phyloP scores from a whole-genome alignment of 2,113 vertebrate genomes.

The Pomatostomus ruficeps region DNA sequence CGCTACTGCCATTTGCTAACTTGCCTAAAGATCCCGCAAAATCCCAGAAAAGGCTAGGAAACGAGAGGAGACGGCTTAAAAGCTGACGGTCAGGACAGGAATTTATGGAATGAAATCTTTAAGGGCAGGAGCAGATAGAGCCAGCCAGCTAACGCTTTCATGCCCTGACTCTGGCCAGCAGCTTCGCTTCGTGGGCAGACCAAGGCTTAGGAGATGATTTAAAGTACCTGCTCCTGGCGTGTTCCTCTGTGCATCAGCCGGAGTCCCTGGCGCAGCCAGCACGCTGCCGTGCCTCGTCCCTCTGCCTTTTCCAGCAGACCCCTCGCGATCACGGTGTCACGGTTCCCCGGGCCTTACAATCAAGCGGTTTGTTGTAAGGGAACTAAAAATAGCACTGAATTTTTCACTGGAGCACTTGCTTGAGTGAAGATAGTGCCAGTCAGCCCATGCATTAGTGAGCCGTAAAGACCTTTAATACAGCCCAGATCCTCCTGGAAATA shows the following conservation, averaged over 20 bases:
- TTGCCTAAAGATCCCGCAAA: neutral
- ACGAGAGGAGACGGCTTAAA: neutral
- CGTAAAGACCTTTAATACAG: neutral
- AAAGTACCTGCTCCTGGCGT: neutral
- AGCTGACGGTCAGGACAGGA: slow-evolving; percentile 53
- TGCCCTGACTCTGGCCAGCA: neutral
- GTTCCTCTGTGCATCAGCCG: neutral
- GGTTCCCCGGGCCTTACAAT: slow-evolving; percentile 5
- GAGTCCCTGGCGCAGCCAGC: neutral
- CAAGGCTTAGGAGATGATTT: neutral
- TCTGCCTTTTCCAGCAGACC: neutral
- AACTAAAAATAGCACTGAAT: slow-evolving; percentile 67
- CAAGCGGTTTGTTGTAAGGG: slow-evolving; percentile 47
- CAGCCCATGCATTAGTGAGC: neutral
- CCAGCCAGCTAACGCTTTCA: slow-evolving; percentile 31
- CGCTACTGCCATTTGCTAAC: neutral
- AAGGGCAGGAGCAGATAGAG: slow-evolving; percentile 44
- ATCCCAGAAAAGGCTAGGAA: slow-evolving; percentile 13
- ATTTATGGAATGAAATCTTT: slow-evolving; percentile 61
- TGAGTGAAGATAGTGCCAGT: slow-evolving; percentile 27
- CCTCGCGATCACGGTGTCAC: neutral
- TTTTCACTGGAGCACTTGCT: slow-evolving; percentile 52
- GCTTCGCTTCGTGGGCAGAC: neutral
- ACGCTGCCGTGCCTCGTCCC: neutral
- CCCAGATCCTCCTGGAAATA: neutral